Evolutionary conservation across 2,113 vertebrate genomes (phyloP).

Genomic region (Brachyhypopomus gauderio): DNA sequence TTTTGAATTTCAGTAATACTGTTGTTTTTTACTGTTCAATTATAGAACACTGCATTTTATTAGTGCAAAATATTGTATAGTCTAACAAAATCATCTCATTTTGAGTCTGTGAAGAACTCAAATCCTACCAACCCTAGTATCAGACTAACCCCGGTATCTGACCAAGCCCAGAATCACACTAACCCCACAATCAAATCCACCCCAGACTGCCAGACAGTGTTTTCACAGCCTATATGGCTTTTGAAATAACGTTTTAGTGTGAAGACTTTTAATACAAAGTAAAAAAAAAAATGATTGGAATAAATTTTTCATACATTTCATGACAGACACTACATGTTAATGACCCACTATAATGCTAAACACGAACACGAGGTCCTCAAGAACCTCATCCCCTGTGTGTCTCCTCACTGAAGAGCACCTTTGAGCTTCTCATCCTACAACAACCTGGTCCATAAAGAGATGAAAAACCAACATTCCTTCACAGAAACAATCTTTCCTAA

Average conservation of each 20-base stretch:
- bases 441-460: neutral
- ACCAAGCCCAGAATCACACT: neutral
- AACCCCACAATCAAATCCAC: too few relatives aligned
- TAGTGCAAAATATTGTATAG: too few relatives aligned
- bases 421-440: neutral
- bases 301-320: conserved; percentile 2
- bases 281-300: neutral
- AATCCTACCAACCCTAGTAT: too few relatives aligned
- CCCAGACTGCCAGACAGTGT: neutral
- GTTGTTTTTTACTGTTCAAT: neutral
- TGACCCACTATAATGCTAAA: neutral
- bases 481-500: conserved; percentile 6
- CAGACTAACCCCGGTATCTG: too few relatives aligned
- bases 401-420: neutral
- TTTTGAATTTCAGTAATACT: neutral
- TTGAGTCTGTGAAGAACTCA: too few relatives aligned
- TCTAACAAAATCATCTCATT: too few relatives aligned
- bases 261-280: neutral
- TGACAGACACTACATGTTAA: neutral
- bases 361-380: too few relatives aligned
- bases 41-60: too few relatives aligned
- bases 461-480: neutral
- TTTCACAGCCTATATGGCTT: conserved; percentile 9
- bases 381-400: too few relatives aligned
- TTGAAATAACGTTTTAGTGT: neutral